Conservation (phyloP, 1,140 invertebrate genomes). For the Drosophila mayri region DNA sequence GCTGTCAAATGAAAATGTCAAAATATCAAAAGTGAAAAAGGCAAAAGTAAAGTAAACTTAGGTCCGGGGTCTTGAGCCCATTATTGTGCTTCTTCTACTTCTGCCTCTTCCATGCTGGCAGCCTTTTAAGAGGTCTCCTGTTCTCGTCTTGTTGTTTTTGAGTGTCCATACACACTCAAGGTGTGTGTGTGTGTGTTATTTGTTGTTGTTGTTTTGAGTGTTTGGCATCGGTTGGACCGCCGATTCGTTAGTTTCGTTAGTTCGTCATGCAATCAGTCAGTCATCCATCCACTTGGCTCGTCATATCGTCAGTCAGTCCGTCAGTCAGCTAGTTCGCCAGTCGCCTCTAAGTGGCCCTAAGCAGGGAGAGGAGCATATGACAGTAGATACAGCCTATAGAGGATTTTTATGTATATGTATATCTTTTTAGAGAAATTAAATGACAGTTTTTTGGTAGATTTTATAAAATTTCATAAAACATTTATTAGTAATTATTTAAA, state of each 20-base stretch:
- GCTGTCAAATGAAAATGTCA: slow-evolving; percentile 83
- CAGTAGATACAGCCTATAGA: neutral
- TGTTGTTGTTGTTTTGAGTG: slow-evolving; percentile 51
- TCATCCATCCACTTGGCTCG: slow-evolving; percentile 56
- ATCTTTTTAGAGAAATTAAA: neutral
- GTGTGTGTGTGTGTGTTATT: slow-evolving; percentile 35
- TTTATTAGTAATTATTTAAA: too few species aligned
- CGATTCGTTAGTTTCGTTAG: slow-evolving; percentile 78
- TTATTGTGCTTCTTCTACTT: slow-evolving; percentile 69
- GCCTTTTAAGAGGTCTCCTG: slow-evolving; percentile 74
- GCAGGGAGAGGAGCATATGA: slow-evolving; percentile 38
- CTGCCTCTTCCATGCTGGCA: slow-evolving; percentile 38
- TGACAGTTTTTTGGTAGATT: neutral
- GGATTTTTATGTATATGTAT: neutral
- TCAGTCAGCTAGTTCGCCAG: slow-evolving; percentile 29
- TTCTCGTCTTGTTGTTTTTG: slow-evolving; percentile 46
- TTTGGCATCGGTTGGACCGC: slow-evolving; percentile 56
- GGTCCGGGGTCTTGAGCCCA: slow-evolving; percentile 70
- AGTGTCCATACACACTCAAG: slow-evolving; percentile 44
- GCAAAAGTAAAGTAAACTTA: slow-evolving; percentile 83
- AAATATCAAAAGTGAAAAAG: slow-evolving; percentile 84
- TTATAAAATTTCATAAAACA: too few species aligned
- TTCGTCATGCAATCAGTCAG: slow-evolving; percentile 80
- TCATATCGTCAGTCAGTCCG: slow-evolving; percentile 38
- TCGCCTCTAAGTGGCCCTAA: slow-evolving; percentile 76